A percentile compares a stretch with the other conserved stretches of the same genome.
phyloP scores from a whole-genome alignment of 2,888 invertebrate species.

The Sphecodes monilicornis region DNA sequence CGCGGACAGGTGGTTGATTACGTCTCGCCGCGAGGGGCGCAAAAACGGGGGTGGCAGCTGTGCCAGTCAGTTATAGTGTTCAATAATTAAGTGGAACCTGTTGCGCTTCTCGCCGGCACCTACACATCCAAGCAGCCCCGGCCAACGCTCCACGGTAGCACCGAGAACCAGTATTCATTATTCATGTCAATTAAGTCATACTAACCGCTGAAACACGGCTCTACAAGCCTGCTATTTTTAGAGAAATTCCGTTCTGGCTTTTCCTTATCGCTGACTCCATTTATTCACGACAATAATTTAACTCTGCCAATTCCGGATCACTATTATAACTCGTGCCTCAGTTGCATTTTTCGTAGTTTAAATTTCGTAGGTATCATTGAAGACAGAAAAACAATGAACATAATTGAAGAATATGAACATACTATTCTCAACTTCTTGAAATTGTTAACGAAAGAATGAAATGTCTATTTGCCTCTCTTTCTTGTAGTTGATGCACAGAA shows the following conservation, averaged over 20 bases:
- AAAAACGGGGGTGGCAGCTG: slow-evolving; percentile 70
- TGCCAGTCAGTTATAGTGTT: slow-evolving; percentile 77
- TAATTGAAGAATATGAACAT: too few species aligned
- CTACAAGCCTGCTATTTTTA: not conserved
- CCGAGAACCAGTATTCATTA: slow-evolving; percentile 73
- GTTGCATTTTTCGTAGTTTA: too few species aligned
- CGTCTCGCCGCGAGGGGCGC: slow-evolving; percentile 66
- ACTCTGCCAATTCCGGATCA: not conserved
- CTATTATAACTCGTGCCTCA: too few species aligned
- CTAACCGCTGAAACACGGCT: slow-evolving; percentile 42
- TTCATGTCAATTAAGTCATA: slow-evolving; percentile 78
- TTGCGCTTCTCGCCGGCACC: slow-evolving; percentile 79
- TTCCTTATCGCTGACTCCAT: not conserved
- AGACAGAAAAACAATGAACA: too few species aligned
- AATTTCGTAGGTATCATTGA: too few species aligned
- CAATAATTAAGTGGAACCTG: slow-evolving; percentile 84
- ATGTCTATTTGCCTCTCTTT: too few species aligned
- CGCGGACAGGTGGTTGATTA: slow-evolving; percentile 76
- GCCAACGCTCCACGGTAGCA: slow-evolving; percentile 48
- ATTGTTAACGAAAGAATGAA: too few species aligned
- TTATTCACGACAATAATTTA: not conserved
- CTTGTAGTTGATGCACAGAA: too few species aligned
- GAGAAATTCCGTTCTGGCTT: not conserved
- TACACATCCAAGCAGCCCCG: slow-evolving; percentile 70
- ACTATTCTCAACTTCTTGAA: too few species aligned